These are phyloP conservation scores for Ptychodera flava DNA, from an alignment of 35 echinoderm and acorn worm species.

Conservation along the genomic window DNA sequence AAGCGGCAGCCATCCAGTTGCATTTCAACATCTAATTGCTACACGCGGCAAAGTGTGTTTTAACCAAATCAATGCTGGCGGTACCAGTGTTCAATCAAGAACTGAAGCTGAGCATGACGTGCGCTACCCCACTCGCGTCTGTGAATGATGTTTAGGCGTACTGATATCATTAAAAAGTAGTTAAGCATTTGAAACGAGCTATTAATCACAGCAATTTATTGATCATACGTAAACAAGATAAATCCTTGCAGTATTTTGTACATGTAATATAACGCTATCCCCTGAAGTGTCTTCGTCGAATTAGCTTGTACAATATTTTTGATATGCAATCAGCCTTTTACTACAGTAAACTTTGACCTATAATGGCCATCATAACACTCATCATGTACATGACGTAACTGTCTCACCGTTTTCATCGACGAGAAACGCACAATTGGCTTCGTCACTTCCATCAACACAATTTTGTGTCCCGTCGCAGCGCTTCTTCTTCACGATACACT, in stretches of 20 bases:
- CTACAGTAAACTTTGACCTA: not conserved
- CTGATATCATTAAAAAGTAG: no score
- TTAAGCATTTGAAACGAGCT: no score
- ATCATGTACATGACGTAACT: constrained; percentile 20
- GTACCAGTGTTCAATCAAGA: no score
- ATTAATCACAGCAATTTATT: no score
- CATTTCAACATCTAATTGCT: no score
- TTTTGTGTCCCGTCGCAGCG: not conserved
- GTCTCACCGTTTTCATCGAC: constrained; percentile 19
- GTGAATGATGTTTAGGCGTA: no score
- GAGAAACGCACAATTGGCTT: not conserved
- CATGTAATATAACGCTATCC: not conserved
- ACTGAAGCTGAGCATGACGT: no score
- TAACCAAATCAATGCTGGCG: no score
- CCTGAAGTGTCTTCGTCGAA: not conserved
- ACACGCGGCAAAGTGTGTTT: no score
- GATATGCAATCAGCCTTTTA: not conserved
- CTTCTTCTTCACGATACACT: not conserved
- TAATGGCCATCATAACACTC: not conserved
- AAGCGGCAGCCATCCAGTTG: no score
- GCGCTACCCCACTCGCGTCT: no score
- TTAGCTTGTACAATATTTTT: not conserved
- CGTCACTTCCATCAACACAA: not conserved
- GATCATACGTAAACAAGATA: not conserved
- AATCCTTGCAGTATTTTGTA: not conserved